phyloP scores from a whole-genome alignment of 2,797 vertebrate genomes.

The Denticeps clupeoides region DNA sequence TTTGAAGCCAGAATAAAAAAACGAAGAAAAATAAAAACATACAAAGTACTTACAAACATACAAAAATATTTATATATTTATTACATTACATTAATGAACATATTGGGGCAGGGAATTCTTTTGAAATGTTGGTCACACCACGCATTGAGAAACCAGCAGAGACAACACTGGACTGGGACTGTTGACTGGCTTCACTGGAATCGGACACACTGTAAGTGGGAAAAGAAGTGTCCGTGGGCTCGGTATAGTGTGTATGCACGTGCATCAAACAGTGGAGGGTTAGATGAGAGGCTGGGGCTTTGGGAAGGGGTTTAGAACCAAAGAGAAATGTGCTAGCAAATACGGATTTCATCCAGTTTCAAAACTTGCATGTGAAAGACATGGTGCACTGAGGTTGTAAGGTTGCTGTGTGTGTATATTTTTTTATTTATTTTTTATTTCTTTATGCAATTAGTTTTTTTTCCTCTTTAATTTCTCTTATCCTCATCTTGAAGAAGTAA shows the following conservation, averaged over 20 bases:
- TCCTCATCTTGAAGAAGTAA: conserved; percentile 56
- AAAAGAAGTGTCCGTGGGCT: background rate
- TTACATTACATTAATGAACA: conserved; percentile 68
- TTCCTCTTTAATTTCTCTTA: conserved; percentile 42
- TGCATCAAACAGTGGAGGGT: conserved; percentile 27
- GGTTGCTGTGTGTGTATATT: conserved; percentile 64
- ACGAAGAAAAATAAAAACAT: conserved; percentile 75
- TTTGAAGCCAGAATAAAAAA: conserved; percentile 70
- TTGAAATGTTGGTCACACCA: no score
- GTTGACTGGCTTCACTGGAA: no score
- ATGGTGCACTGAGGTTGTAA: conserved; percentile 89
- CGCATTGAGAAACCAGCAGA: no score
- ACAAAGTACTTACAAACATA: conserved; percentile 94
- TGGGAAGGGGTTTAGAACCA: conserved; percentile 6
- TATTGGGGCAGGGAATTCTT: conserved; percentile 65
- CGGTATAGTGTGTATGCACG: no score
- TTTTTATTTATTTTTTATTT: conserved; percentile 39
- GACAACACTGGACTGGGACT: no score
- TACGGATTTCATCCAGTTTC: conserved; percentile 68
- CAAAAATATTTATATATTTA: conserved; percentile 74
- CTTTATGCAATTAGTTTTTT: conserved; percentile 32
- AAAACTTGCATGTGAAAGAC: conserved; percentile 82
- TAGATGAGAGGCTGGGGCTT: conserved; percentile 30
- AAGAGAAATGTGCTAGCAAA: conserved; percentile 22
- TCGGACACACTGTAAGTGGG: background rate